phyloP scores from a whole-genome alignment of 2,113 vertebrate species.

The Sylvilagus bachmani region DNA sequence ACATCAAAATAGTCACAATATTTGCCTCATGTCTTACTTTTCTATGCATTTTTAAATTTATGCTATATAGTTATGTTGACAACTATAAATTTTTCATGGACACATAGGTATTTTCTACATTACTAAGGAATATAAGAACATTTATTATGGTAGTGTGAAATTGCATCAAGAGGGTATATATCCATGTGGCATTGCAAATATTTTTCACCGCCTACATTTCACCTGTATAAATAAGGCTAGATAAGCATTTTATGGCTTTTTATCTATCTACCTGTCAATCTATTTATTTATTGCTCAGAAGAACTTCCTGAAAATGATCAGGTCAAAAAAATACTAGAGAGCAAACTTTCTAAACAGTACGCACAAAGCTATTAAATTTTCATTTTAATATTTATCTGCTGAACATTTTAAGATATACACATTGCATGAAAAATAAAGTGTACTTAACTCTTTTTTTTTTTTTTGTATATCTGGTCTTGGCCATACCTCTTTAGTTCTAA shows the following conservation, averaged over 20 bases:
- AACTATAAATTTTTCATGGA: not conserved
- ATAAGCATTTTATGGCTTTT: conserved; percentile 34
- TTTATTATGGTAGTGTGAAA: conserved; percentile 34
- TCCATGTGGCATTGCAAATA: conserved; percentile 36
- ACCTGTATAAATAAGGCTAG: conserved; percentile 27
- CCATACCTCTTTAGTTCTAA: not conserved
- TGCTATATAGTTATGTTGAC: not conserved
- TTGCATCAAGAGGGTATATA: not conserved
- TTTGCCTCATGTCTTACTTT: not conserved
- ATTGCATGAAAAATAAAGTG: not conserved
- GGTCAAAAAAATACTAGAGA: not conserved
- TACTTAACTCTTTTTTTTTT: not conserved
- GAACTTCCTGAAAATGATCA: conserved; percentile 6
- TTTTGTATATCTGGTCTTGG: not conserved
- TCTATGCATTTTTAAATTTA: conserved; percentile 41
- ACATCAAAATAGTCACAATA: conserved; percentile 48
- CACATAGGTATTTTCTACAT: conserved; percentile 47
- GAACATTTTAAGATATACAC: conserved; percentile 2
- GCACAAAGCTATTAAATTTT: not conserved
- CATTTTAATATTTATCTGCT: not conserved
- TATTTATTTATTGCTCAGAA: not conserved
- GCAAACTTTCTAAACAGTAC: not conserved
- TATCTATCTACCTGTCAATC: not conserved
- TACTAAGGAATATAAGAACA: conserved; percentile 21
- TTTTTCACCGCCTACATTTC: conserved; percentile 18